phyloP scores from a whole-genome alignment of 2,888 invertebrate species.

The Pegoplata infirma region DNA sequence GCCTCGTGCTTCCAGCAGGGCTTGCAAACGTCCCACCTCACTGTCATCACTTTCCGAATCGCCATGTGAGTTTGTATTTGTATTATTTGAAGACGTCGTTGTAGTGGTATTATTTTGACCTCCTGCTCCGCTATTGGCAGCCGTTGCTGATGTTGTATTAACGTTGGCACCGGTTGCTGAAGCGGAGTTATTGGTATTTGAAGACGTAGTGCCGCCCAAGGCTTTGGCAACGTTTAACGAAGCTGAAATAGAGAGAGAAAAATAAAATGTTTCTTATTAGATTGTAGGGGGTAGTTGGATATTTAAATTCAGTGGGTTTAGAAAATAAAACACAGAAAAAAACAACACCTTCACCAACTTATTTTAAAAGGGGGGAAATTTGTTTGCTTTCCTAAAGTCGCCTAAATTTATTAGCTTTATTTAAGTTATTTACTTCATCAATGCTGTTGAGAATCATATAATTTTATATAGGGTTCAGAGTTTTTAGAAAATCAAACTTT shows the following conservation, averaged over 20 bases:
- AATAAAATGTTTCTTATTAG: neutral
- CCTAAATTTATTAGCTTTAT: no score
- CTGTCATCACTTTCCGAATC: conserved; percentile 93
- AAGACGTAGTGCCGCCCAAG: conserved; percentile 62
- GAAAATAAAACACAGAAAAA: conserved; percentile 6
- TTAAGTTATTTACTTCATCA: no score
- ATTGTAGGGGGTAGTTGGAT: neutral
- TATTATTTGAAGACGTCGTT: conserved; percentile 71
- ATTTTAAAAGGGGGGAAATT: neutral
- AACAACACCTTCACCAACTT: conserved; percentile 10
- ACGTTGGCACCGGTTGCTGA: conserved; percentile 59
- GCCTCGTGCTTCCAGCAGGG: conserved; percentile 95
- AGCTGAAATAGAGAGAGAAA: conserved; percentile 42
- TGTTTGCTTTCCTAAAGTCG: no score
- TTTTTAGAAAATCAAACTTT: no score
- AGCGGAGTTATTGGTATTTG: conserved; percentile 59
- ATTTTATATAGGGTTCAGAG: no score
- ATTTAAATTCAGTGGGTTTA: neutral
- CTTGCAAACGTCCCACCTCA: conserved; percentile 96
- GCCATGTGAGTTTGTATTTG: conserved; percentile 72
- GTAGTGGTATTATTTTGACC: conserved; percentile 65
- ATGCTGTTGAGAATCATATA: no score
- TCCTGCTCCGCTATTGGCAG: conserved; percentile 63
- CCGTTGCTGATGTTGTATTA: conserved; percentile 65
- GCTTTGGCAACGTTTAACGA: conserved; percentile 70